phyloP scores from a whole-genome alignment of 2,888 invertebrate species.

The Conchocele bisecta region DNA sequence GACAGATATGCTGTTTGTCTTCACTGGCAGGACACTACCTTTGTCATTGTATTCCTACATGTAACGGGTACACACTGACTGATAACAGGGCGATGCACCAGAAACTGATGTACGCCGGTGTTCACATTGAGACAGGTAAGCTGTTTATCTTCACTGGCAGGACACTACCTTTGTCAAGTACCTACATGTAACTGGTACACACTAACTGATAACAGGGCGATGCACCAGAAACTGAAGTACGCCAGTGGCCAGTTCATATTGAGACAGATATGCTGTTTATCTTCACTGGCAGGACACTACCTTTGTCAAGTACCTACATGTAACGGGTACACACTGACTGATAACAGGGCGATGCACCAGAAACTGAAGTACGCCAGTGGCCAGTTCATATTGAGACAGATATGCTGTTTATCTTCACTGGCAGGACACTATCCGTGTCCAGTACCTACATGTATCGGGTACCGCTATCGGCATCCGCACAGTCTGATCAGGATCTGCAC shows the following conservation, averaged over 20 bases:
- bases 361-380: constrained; percentile 64
- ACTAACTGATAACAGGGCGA: background rate
- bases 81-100: constrained; percentile 56
- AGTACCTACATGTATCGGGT: too few species aligned
- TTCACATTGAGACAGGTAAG: constrained; percentile 60
- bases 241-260: constrained; percentile 56
- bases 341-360: constrained; percentile 54
- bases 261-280: constrained; percentile 50
- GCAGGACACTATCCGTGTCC: too few species aligned
- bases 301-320: too few species aligned
- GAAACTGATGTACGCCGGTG: constrained; percentile 61
- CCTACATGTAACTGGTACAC: too few species aligned
- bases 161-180: too few species aligned
- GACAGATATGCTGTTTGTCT: constrained; percentile 48
- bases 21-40: too few species aligned
- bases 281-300: too few species aligned
- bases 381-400: constrained; percentile 61
- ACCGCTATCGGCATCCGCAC: background rate
- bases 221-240: constrained; percentile 67
- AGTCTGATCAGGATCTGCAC: too few species aligned
- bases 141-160: background rate
- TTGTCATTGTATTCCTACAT: too few species aligned
- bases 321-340: too few species aligned
- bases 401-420: constrained; percentile 15
- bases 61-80: too few species aligned